A percentile compares a stretch with the other conserved stretches of the same genome.
These are phyloP conservation scores for Hydropsyche tenuis DNA, from an alignment of 1,140 invertebrate genomes.

Conservation along the genomic window DNA sequence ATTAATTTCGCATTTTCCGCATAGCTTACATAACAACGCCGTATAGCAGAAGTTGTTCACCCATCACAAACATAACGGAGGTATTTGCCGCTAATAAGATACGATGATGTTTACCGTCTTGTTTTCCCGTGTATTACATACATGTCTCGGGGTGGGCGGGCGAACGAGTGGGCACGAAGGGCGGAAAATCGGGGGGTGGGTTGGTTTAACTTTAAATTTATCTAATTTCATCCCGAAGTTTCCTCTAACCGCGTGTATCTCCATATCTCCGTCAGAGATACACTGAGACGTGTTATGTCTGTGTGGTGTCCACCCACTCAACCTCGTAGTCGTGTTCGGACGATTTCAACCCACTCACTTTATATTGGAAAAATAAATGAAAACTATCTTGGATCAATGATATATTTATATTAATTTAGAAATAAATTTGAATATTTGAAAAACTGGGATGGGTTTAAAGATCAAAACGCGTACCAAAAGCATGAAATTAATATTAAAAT, in stretches of 20 bases:
- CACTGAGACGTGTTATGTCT: not conserved
- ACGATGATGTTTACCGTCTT: constrained; percentile 50
- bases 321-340: too few relatives aligned
- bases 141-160: constrained; percentile 30
- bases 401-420: too few relatives aligned
- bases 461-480: too few relatives aligned
- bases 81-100: constrained; percentile 50
- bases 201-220: constrained; percentile 50
- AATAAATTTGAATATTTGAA: too few relatives aligned
- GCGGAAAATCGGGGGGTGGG: not conserved
- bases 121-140: constrained; percentile 49
- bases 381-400: too few relatives aligned
- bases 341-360: too few relatives aligned
- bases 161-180: not conserved
- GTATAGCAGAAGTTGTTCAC: constrained; percentile 9
- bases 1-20: not conserved
- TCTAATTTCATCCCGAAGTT: constrained; percentile 49
- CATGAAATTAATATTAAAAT: too few relatives aligned
- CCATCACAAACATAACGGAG: constrained; percentile 39
- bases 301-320: not conserved
- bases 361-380: too few relatives aligned
- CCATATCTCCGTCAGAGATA: constrained; percentile 23
- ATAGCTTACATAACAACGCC: not conserved
- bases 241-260: constrained; percentile 31
- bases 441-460: too few relatives aligned